phyloP scores from a whole-genome alignment of 2,888 invertebrate genomes.

The Parapristionchus giblindavisi region DNA sequence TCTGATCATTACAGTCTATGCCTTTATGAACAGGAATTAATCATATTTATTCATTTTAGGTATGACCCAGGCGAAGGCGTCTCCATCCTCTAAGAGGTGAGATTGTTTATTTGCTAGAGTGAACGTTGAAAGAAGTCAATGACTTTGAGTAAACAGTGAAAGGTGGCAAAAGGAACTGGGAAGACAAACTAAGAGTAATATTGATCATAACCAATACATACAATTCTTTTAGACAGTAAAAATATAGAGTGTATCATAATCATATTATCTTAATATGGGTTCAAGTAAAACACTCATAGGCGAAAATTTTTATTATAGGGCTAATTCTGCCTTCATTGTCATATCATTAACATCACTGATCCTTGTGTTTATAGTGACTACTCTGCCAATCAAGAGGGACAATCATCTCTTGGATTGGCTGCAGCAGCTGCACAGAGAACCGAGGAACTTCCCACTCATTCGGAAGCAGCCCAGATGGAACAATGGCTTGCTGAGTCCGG shows the following conservation, averaged over 20 bases:
- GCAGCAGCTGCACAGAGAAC: conserved; percentile 45
- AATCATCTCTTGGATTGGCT: conserved; percentile 50
- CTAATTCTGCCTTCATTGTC: no score
- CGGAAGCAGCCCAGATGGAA: conserved; percentile 54
- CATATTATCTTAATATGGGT: no score
- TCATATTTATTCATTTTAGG: not conserved
- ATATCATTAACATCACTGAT: not conserved
- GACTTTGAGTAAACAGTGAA: not conserved
- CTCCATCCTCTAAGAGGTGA: conserved; percentile 25
- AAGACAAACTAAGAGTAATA: no score
- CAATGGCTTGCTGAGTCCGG: conserved; percentile 51
- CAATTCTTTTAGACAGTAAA: no score
- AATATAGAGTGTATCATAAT: no score
- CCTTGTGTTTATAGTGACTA: conserved; percentile 17
- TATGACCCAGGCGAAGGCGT: conserved; percentile 27
- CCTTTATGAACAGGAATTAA: not conserved
- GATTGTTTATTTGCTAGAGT: conserved; percentile 6
- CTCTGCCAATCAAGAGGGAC: conserved; percentile 49
- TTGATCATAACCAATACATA: no score
- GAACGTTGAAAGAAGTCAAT: not conserved
- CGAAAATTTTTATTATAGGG: no score
- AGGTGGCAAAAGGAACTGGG: no score
- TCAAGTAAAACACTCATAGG: no score
- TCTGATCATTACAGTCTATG: not conserved
- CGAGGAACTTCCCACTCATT: conserved; percentile 45